Base-by-base conservation (phyloP, 1,140 invertebrate genomes). In the Drosophila littoralis region DNA sequence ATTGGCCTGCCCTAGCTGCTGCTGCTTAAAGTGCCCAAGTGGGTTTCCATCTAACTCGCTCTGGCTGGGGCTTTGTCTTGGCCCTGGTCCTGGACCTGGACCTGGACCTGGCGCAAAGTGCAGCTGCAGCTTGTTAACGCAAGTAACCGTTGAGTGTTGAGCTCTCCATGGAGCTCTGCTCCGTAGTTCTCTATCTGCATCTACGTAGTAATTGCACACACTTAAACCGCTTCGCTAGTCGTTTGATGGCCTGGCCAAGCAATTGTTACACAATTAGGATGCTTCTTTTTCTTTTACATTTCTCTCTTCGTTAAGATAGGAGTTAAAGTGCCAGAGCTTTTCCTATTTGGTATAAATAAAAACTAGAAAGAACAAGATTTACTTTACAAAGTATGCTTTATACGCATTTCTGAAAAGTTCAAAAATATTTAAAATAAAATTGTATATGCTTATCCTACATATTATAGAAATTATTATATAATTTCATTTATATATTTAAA, bases 181-280 rank as follows among this genome's bases (percentile, higher is more conserved):
- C 12, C 10, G 36, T 4, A 42, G 36, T 57, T 36, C 57, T 42
- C 59, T 77, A 88, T 88, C 84, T 83, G 79, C 72, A 83, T 88
- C 84, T 69, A n/a, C 42, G 58, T 63, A 74, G 73, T 88, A 88
- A 88, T 88, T 89, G 83, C 83, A 82, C 76, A 83, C 76, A 89
- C 83, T 88, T 88, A 83, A 89, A 74, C 73, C 83, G 83, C 84
- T 89, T 80, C 76, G 83, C 79, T 72, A 79, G 54, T 67, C 76
- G 67, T 73, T 77, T 67, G 66, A 83, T 81, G 64, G 74, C 59
- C 84, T 66, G 72, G 63, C 67, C 69, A 48, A 66, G 83, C 83
- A 82, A 88, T 88, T 88, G 83, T 89, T 69, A 81, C 61, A 83
- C 84, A 89, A 88, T 88, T 88, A 89, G 85, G 42, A 77, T 67